Evolutionary conservation across 2,113 vertebrate species (phyloP).

Genomic region (Nannobrachium achirus): DNA sequence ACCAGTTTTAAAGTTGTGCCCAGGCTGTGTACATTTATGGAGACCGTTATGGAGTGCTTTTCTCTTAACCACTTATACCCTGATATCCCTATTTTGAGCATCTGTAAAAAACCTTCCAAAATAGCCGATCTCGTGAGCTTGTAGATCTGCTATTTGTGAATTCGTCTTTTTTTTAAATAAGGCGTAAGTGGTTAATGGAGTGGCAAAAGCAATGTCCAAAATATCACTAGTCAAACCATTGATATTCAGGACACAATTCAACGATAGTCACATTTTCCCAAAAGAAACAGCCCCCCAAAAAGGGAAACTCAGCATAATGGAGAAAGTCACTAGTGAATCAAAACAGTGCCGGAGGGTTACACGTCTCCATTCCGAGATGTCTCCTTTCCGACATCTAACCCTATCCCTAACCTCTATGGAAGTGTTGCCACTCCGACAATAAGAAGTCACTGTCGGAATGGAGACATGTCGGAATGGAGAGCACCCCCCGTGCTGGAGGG

Average conservation of each 20-base stretch:
- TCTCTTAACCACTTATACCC: not conserved
- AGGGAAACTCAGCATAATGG: not conserved
- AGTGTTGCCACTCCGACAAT: too few relatives aligned
- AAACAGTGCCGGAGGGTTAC: constrained; percentile 11
- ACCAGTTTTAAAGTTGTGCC: not conserved
- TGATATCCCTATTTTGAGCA: too few relatives aligned
- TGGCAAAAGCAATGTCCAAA: constrained; percentile 28
- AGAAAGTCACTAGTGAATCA: not conserved
- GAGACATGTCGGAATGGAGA: too few relatives aligned
- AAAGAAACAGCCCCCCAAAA: not conserved
- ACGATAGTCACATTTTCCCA: constrained; percentile 20
- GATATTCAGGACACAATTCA: not conserved
- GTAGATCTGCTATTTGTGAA: too few relatives aligned
- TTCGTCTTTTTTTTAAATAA: too few relatives aligned
- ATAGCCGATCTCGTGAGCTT: too few relatives aligned
- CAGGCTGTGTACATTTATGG: not conserved
- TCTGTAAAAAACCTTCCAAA: too few relatives aligned
- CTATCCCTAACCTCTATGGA: too few relatives aligned
- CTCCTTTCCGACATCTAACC: too few relatives aligned
- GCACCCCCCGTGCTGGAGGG: too few relatives aligned
- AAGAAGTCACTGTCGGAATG: too few relatives aligned
- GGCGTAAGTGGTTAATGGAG: constrained; percentile 37
- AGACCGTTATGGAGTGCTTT: constrained; percentile 47
- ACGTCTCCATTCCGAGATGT: too few relatives aligned
- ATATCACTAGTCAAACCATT: constrained; percentile 6